Conservation (phyloP, 2,888 invertebrate genomes). For the Eurytoma californica region DNA sequence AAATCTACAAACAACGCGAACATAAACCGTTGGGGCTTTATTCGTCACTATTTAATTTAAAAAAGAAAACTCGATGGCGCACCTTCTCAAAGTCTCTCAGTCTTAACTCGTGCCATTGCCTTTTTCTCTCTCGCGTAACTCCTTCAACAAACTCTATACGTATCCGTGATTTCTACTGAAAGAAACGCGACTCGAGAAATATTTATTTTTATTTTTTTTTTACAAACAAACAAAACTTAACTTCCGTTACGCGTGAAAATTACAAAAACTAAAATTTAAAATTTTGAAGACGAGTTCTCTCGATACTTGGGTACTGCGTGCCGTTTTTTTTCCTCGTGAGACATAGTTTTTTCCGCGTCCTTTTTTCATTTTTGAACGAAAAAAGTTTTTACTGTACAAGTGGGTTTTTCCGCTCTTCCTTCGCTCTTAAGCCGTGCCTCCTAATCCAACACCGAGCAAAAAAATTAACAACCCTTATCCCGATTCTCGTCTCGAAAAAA, state of each 20-base stretch:
- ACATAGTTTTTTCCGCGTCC: conserved; percentile 13
- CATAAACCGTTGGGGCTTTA: conserved; percentile 42
- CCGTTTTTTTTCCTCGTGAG: conserved; percentile 46
- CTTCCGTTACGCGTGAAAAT: conserved; percentile 45
- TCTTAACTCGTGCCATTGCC: conserved; percentile 30
- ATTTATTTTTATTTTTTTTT: conserved; percentile 45
- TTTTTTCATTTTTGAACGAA: conserved; percentile 47
- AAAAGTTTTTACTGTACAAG: conserved; percentile 66
- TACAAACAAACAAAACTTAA: conserved; percentile 53
- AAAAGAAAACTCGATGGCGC: conserved; percentile 56
- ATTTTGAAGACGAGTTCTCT: conserved; percentile 57
- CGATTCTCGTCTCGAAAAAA: conserved; percentile 53
- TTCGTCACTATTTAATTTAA: conserved; percentile 53
- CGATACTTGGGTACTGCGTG: conserved; percentile 56
- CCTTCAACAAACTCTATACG: conserved; percentile 23
- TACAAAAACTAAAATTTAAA: conserved; percentile 29
- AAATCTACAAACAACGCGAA: conserved; percentile 53
- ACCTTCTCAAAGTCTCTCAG: conserved; percentile 49
- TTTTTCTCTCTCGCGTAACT: conserved; percentile 42
- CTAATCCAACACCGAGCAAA: conserved; percentile 41
- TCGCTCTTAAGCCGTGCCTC: conserved; percentile 32
- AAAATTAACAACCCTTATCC: conserved; percentile 47
- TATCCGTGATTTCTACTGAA: conserved; percentile 47
- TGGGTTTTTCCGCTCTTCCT: conserved; percentile 63
- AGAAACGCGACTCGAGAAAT: conserved; percentile 56